A percentile compares a stretch with the other conserved stretches of the same genome.
phyloP scores from a whole-genome alignment of 1,140 invertebrate genomes.

The Diorhabda elongata region DNA sequence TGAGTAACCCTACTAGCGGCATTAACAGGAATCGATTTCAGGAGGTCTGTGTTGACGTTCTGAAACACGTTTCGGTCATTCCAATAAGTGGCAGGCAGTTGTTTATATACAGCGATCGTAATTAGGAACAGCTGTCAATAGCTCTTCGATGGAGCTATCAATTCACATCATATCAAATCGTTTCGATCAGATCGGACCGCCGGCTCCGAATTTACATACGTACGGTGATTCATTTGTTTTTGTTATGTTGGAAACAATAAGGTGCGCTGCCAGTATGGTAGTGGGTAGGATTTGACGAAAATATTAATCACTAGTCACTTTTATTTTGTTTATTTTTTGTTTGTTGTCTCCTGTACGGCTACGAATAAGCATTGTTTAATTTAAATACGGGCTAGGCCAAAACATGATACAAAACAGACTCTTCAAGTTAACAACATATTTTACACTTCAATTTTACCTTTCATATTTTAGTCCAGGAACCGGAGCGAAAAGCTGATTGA shows the following conservation, averaged over 20 bases:
- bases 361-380: not conserved
- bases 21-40: constrained; percentile 13
- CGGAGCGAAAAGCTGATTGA: too few relatives aligned
- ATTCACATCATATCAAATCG: constrained; percentile 10
- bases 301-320: constrained; percentile 1
- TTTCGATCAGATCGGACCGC: not conserved
- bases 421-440: too few relatives aligned
- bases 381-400: too few relatives aligned
- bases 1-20: constrained; percentile 10
- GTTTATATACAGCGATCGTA: constrained; percentile 1
- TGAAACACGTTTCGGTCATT: constrained; percentile 17
- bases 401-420: too few relatives aligned
- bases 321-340: not conserved
- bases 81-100: constrained; percentile 10
- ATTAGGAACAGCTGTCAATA: constrained; percentile 13
- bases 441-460: too few relatives aligned
- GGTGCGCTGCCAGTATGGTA: not conserved
- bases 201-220: not conserved
- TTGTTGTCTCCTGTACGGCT: not conserved
- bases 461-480: too few relatives aligned
- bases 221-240: not conserved
- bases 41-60: constrained; percentile 9
- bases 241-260: not conserved
- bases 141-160: constrained; percentile 2
- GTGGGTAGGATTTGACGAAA: not conserved